Evolutionary conservation across 2,888 invertebrate species (phyloP), one percentile per base, ranked within the genome.

Genomic region (Callyntrura sp.): DNA sequence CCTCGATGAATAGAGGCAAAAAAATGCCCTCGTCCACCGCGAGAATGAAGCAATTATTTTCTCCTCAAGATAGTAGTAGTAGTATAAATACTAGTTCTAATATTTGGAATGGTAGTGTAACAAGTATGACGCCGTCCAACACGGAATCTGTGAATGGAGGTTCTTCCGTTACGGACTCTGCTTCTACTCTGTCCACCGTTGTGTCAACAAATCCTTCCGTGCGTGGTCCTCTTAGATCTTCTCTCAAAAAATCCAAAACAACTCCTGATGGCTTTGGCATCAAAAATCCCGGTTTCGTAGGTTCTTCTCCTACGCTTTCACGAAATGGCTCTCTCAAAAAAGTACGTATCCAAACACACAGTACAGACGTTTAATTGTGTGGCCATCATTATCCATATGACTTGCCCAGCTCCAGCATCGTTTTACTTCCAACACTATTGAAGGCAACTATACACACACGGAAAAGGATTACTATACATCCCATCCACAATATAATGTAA

Each of bases 321-420:
- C 95, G 98, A 85, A 98, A 98, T 93, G 98, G 97, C 0, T 98
- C 98, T 94, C 97, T 97, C 94, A 98, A 98, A 94, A 98, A 98
- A 95, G 98, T 98, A 90, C 96, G 98, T 91, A 98, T 98, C 94
- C 98, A 98, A 94, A 98, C 98, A 55, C 98, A 98, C 94, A 98
- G 98, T 94, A 98, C 98, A 62, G 98, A 98, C 94, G 98, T 98
- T 91, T 98, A 76, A 90, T n/a, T n/a, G n/a, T n/a, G n/a, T n/a
- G n/a, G n/a, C n/a, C n/a, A n/a, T n/a, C n/a, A n/a, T n/a, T n/a
- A n/a, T n/a, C n/a, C n/a, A n/a, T n/a, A n/a, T n/a, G n/a, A n/a
- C n/a, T n/a, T n/a, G n/a, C n/a, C n/a, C n/a, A n/a, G n/a, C n/a
- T n/a, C n/a, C n/a, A n/a, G n/a, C n/a, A n/a, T n/a, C n/a, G n/a